Evolutionary conservation across 2,113 vertebrate genomes (phyloP), one percentile per base, ranked within the genome.

Genomic region (Hippocampus guttulatus): DNA sequence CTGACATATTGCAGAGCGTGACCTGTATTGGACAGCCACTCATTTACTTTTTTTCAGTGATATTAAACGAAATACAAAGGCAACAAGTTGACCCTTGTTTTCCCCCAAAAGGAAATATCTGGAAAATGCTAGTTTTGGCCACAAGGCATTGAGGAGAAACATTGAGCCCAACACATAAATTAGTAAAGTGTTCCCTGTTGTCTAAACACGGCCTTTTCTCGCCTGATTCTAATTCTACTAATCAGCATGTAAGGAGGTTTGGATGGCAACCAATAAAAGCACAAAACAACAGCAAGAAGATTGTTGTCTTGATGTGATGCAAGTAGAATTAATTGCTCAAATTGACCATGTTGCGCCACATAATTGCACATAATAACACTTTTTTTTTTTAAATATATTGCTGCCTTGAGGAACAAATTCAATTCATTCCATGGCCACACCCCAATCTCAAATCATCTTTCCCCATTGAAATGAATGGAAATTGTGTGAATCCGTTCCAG

Each of bases 181-280:
- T 65, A 69, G 40, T 49, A 49, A 75, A 61, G 75, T 79, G 71
- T 74, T 41, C 60, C 66, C 40, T 58, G 65, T 73, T 83, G 76
- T 79, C 65, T 69, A 75, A 79, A 68, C 77, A 71, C 68, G 47
- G 52, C 62, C 64, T 33, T 77, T 77, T 85, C 79, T 61, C 33
- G 54, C n/a, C 33, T 74, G 81, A 80, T 64, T 74, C 14, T 80
- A 79, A 81, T 75, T 71, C 27, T 30, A 65, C 51, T 78, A 71
- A 83, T 81, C 64, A 81, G 77, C 65, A 61, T 71, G 65, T 74
- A 54, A 76, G 75, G 75, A 73, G 45, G 60, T 66, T 45, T 64
- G 67, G 40, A 73, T 68, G 54, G 21, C 45, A 70, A 64, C 74
- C 72, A 62, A 69, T 74, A 40, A 74, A 70, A 43, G 60, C 21